These are phyloP conservation scores for Orussus abietinus DNA, from an alignment of 1,140 invertebrate genomes.

Conservation along the genomic window DNA sequence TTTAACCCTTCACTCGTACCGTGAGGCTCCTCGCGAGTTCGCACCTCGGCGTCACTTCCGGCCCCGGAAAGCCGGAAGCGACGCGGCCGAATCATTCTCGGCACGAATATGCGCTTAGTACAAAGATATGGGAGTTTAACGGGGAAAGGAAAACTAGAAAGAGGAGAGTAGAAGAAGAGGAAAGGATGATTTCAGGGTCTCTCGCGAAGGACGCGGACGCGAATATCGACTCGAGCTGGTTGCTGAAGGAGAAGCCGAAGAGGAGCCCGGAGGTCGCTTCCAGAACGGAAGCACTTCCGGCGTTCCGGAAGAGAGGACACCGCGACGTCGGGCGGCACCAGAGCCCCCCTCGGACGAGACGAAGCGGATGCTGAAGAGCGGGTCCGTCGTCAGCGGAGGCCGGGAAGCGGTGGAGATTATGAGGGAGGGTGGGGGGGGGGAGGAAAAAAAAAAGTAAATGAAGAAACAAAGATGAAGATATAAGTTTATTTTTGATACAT, in stretches of 20 bases:
- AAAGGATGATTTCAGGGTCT: conserved; percentile 10
- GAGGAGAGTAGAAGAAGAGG: conserved; percentile 7
- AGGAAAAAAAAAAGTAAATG: conserved; percentile 18
- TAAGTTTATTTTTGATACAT: conserved; percentile 55
- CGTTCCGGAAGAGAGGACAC: too few relatives aligned
- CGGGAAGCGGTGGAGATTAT: conserved; percentile 6
- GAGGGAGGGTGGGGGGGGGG: conserved; percentile 9
- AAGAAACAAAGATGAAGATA: conserved; percentile 32
- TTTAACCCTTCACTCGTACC: neutral
- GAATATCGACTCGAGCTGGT: too few relatives aligned
- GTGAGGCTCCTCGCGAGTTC: conserved; percentile 2
- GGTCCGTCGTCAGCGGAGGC: too few relatives aligned
- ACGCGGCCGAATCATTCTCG: conserved; percentile 15
- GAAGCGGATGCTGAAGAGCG: conserved; percentile 13
- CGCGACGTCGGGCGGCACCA: too few relatives aligned
- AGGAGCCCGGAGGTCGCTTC: too few relatives aligned
- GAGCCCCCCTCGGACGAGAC: too few relatives aligned
- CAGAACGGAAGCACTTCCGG: too few relatives aligned
- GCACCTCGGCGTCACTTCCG: neutral
- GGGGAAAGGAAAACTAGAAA: conserved; percentile 14
- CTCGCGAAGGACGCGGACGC: neutral
- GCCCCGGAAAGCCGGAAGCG: conserved; percentile 1
- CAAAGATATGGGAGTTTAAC: conserved; percentile 34
- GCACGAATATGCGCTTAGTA: conserved; percentile 35
- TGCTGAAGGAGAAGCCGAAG: conserved; percentile 2